Percentiles rank a stretch among this genome's conserved stretches.
phyloP scores from a whole-genome alignment of 1,140 invertebrate genomes.

The Cheumatopsyche charites region DNA sequence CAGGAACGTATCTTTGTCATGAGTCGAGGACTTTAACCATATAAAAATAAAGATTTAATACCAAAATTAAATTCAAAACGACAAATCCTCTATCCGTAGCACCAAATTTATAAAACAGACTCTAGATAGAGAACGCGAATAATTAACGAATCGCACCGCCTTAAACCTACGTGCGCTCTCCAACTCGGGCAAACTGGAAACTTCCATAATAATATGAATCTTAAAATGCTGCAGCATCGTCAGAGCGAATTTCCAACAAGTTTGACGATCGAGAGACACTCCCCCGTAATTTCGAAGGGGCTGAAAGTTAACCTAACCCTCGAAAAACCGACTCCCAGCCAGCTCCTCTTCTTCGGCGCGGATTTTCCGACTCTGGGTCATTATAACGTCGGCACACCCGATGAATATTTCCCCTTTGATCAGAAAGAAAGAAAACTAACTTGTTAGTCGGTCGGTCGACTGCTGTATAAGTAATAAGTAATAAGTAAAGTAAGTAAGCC shows the following conservation, averaged over 20 bases:
- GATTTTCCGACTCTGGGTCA: conserved; percentile 9
- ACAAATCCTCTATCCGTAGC: no score
- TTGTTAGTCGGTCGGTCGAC: conserved; percentile 1
- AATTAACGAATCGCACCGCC: background rate
- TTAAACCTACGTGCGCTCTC: no score
- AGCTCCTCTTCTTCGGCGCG: conserved; percentile 12
- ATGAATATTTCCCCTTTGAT: conserved; percentile 38
- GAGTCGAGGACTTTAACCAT: no score
- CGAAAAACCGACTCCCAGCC: conserved; percentile 5
- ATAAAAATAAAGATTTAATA: no score
- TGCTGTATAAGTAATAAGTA: background rate
- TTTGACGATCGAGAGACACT: conserved; percentile 8
- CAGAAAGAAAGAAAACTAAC: background rate
- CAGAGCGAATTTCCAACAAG: background rate
- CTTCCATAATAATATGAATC: background rate
- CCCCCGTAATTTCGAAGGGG: background rate
- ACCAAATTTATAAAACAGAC: no score
- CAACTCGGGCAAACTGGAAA: background rate
- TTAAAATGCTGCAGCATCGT: conserved; percentile 4
- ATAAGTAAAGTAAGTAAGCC: no score
- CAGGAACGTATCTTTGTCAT: no score
- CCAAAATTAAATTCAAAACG: no score
- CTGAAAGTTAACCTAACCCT: background rate
- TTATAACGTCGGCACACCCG: conserved; percentile 18
- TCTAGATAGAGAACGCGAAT: background rate